Evolutionary conservation across 2,888 invertebrate genomes (phyloP).

Genomic region (Phaedon cochleariae): DNA sequence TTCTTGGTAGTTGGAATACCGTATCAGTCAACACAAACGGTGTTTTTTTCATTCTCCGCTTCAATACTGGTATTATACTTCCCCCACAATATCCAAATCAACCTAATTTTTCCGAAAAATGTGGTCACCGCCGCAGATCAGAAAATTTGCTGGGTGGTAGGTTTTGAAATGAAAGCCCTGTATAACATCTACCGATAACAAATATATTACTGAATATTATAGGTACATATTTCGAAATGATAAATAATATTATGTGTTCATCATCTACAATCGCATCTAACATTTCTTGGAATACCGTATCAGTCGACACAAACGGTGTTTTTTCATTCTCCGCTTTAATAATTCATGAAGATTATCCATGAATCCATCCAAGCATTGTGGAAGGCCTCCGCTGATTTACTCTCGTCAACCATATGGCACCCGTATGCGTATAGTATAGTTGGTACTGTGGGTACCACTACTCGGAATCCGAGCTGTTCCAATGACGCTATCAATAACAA

Average conservation of each 20-base stretch:
- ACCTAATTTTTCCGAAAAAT: too few relatives aligned
- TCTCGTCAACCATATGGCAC: constrained; percentile 23
- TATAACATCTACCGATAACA: too few relatives aligned
- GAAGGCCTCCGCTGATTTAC: constrained; percentile 8
- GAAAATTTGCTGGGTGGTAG: too few relatives aligned
- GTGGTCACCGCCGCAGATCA: too few relatives aligned
- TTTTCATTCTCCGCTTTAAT: neutral
- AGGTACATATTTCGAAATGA: too few relatives aligned
- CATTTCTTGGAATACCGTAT: neutral
- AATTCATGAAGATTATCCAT: neutral
- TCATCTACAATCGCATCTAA: neutral
- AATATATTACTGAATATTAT: too few relatives aligned
- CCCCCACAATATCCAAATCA: too few relatives aligned
- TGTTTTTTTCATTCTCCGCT: neutral
- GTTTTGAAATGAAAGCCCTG: too few relatives aligned
- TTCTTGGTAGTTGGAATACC: neutral
- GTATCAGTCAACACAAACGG: neutral
- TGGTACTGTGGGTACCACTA: neutral
- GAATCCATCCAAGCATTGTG: neutral
- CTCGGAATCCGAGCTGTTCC: constrained; percentile 21
- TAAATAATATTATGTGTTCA: too few relatives aligned
- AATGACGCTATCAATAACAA: constrained; percentile 16
- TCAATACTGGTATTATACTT: too few relatives aligned
- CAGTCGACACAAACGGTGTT: neutral
- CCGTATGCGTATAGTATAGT: neutral